Evolutionary conservation across 2,113 vertebrate genomes (phyloP).

Genomic region (Ramphastos sulfuratus): DNA sequence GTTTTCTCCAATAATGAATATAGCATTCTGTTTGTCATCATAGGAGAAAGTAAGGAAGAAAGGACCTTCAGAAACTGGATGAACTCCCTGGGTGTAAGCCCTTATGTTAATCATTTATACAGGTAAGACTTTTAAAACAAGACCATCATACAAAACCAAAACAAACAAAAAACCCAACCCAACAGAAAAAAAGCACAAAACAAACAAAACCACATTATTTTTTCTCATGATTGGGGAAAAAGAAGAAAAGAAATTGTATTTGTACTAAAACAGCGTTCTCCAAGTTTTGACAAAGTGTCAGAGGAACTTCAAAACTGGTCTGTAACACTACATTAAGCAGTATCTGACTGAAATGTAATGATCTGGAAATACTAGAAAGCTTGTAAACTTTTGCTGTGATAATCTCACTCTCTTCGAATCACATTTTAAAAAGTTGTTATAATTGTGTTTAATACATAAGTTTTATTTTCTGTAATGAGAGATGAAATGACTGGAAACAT

Average conservation of each 20-base stretch:
- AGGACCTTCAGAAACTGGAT: slow-evolving; percentile 98
- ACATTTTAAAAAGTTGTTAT: fast-evolving
- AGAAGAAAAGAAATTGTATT: neutral
- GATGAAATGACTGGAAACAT: neutral
- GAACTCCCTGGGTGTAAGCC: slow-evolving; percentile 94
- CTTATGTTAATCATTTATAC: slow-evolving; percentile 92
- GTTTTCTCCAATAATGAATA: slow-evolving; percentile 23
- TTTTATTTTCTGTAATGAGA: neutral
- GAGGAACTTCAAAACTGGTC: neutral
- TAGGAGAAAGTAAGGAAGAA: slow-evolving; percentile 93
- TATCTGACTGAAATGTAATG: neutral
- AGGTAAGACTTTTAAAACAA: slow-evolving; percentile 74
- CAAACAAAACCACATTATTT: too few relatives aligned
- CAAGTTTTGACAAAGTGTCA: neutral
- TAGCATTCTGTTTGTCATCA: slow-evolving; percentile 20
- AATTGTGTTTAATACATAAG: neutral
- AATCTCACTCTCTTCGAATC: neutral
- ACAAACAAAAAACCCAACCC: too few relatives aligned
- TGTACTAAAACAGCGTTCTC: neutral
- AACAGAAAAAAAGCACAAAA: too few relatives aligned
- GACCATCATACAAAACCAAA: too few relatives aligned
- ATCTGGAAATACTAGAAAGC: neutral
- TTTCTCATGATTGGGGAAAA: neutral
- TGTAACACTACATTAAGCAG: neutral
- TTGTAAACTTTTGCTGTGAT: neutral